Evolutionary conservation across 92 coral and sea anemone species (phyloP), one percentile per base, ranked within the genome.

Genomic region (Siderastrea siderea): DNA sequence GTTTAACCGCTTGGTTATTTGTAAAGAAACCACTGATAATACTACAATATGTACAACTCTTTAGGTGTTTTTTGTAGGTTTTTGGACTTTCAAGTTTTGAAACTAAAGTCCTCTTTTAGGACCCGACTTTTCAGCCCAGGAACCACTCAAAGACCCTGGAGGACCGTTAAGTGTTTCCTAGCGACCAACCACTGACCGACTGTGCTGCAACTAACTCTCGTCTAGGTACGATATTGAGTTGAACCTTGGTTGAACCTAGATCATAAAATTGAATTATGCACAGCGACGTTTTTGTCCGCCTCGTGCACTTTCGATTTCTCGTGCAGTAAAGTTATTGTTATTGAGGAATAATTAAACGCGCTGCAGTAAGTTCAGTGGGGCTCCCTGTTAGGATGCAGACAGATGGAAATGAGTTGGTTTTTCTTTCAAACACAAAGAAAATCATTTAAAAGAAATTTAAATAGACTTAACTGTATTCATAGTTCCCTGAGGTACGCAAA

Each of bases 351-450:
- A 67, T 81, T 55, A 68, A 68, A 57, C 55, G 44, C 43, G 54
- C 67, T 75, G 53, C 47, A 12, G 14, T 54, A 6, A 49, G 4
- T 47, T 48, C 54, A 48, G 57, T 8, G 8, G 85, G 75, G 53
- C 76, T 81, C 76, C 76, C 66, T 66, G 59, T 44, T 70, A 12
- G 49, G 43, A 15, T 16, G 17, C 26, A 64, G 61, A 66, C 84
- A 43, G 59, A 80, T 66, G 46, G 60, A 78, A 78, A 78, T 78
- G 43, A 68, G 4, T 54, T 10, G 45, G 57, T 46, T 77, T 77
- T 57, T 44, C 46, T n/a, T 47, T 47, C 44, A 66, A 77, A 66
- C 71, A 77, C 77, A 76, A 85, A 52, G 77, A 65, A 84, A 84
- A n/a, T 68, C 45, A 51, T 77, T 63, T 13, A 16, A 77, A 45